Conservation (phyloP, 2,888 invertebrate species). For the Scaptomyza reducta region DNA sequence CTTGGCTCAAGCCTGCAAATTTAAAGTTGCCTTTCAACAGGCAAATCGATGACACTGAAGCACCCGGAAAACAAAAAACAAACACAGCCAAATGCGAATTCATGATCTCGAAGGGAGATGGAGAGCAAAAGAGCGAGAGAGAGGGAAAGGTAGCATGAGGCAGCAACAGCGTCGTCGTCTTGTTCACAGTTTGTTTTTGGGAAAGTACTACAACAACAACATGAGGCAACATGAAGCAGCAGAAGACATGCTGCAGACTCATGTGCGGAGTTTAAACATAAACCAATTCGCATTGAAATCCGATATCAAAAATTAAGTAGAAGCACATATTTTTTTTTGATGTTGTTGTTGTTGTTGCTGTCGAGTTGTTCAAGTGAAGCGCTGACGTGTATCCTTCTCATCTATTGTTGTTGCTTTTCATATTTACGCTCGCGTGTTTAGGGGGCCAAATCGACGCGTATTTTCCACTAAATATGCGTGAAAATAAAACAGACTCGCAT, state of each 20-base stretch:
- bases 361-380: conserved; percentile 68
- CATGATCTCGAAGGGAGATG: not conserved
- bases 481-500: conserved; percentile 26
- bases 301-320: conserved; percentile 74
- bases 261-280: conserved; percentile 14
- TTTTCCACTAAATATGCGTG: conserved; percentile 60
- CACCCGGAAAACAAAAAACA: conserved; percentile 58
- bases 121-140: not conserved
- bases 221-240: conserved; percentile 29
- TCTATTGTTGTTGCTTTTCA: conserved; percentile 25
- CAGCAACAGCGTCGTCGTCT: conserved; percentile 11
- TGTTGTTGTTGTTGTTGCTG: conserved; percentile 37
- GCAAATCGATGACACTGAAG: conserved; percentile 53
- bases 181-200: conserved; percentile 14
- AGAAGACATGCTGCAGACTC: conserved; percentile 25
- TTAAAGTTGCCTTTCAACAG: conserved; percentile 49
- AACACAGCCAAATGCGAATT: conserved; percentile 4
- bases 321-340: conserved; percentile 35
- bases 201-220: conserved; percentile 48
- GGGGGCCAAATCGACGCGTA: not conserved
- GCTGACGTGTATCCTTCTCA: conserved; percentile 57
- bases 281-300: conserved; percentile 75
- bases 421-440: not conserved
- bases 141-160: not conserved
- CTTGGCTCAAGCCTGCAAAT: conserved; percentile 36